Percentiles rank a stretch among this genome's conserved stretches.
Conservation (phyloP, 2,113 vertebrate species). For the Austrofundulus limnaeus region DNA sequence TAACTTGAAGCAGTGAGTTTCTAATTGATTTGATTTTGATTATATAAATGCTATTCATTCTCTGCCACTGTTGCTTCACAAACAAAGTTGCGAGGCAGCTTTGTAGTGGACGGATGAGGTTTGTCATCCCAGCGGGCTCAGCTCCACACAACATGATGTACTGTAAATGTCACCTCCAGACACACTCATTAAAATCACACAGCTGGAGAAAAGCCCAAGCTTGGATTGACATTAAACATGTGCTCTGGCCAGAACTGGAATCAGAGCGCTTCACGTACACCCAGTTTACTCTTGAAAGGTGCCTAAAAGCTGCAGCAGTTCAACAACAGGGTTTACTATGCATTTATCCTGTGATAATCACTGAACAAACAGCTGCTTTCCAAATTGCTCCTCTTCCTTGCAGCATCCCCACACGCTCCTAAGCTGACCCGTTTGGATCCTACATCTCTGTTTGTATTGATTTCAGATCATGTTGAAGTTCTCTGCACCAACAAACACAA, state of each 20-base stretch:
- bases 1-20: no score
- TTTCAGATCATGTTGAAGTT: conserved; percentile 64
- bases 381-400: neutral
- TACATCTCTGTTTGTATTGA: conserved; percentile 61
- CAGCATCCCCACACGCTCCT: neutral
- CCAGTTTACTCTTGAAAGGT: neutral
- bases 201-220: conserved; percentile 36
- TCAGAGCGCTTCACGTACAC: neutral
- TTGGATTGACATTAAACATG: conserved; percentile 31
- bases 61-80: no score
- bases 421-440: conserved; percentile 38
- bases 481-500: conserved; percentile 57
- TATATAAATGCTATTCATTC: no score
- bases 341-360: neutral
- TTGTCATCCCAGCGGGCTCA: conserved; percentile 55
- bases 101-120: conserved; percentile 42
- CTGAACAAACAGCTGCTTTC: neutral
- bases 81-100: neutral
- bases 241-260: neutral
- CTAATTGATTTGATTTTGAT: no score
- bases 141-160: conserved; percentile 36
- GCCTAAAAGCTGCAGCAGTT: neutral
- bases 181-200: conserved; percentile 43
- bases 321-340: neutral
- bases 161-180: conserved; percentile 72